Percentiles rank a stretch among this genome's conserved stretches.
Conservation (phyloP, 1,140 invertebrate species). For the Chrysoperla carnea region DNA sequence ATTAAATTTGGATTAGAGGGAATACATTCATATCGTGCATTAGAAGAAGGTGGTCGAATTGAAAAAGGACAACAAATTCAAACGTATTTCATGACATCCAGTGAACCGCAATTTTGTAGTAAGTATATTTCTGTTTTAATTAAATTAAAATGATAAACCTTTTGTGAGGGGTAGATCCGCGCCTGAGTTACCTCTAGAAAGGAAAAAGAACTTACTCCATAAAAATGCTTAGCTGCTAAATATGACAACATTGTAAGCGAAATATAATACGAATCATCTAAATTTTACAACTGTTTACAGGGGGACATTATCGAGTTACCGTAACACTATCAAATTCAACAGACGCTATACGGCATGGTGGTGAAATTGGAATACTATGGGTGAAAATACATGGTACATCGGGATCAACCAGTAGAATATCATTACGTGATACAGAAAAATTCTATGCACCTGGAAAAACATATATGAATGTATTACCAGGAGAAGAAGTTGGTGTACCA, state of each 20-base stretch:
- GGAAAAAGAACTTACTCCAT: too few species aligned
- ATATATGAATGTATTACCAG: conserved; percentile 47
- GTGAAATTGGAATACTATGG: conserved; percentile 54
- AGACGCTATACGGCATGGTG: conserved; percentile 51
- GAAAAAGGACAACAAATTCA: conserved; percentile 32
- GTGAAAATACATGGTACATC: conserved; percentile 44
- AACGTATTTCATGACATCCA: conserved; percentile 51
- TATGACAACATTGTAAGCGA: too few species aligned
- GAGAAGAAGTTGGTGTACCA: conserved; percentile 42
- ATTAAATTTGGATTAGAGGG: conserved; percentile 50
- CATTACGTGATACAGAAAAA: conserved; percentile 29
- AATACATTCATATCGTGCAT: conserved; percentile 27
- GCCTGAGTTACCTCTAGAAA: too few species aligned
- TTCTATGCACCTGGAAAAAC: conserved; percentile 53
- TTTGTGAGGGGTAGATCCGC: neutral
- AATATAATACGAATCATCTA: neutral
- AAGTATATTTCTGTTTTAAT: conserved; percentile 25
- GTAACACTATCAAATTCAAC: conserved; percentile 53
- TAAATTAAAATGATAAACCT: neutral
- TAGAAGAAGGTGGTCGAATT: conserved; percentile 19
- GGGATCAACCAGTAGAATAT: conserved; percentile 36
- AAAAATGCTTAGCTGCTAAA: too few species aligned
- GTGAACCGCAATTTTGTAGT: conserved; percentile 54
- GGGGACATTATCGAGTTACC: conserved; percentile 52
- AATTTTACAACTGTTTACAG: conserved; percentile 24